These are phyloP conservation scores for Sussaba pulchella DNA, from an alignment of 2,888 invertebrate species.

Conservation along the genomic window DNA sequence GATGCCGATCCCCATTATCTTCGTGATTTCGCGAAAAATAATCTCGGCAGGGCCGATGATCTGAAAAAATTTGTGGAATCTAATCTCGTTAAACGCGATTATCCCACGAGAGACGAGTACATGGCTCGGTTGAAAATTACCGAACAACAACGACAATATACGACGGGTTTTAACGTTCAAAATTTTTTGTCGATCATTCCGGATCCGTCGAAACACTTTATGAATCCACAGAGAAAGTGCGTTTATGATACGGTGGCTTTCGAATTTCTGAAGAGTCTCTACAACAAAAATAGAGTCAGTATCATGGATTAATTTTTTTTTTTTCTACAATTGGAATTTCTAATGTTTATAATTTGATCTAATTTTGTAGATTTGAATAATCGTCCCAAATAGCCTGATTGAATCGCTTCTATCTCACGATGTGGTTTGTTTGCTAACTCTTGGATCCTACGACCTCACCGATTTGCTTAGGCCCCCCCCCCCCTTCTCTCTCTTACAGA, in stretches of 20 bases:
- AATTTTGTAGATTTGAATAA: no score
- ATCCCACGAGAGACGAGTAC: slow-evolving; percentile 75
- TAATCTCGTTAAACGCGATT: slow-evolving; percentile 71
- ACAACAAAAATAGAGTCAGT: slow-evolving; percentile 63
- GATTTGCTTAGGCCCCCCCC: no score
- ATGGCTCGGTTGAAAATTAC: slow-evolving; percentile 69
- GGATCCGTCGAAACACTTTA: slow-evolving; percentile 82
- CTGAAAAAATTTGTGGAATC: slow-evolving; percentile 73
- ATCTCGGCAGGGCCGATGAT: slow-evolving; percentile 63
- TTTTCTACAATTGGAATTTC: no score
- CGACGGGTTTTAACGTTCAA: slow-evolving; percentile 82
- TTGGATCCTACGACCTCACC: no score
- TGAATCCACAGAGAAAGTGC: slow-evolving; percentile 69
- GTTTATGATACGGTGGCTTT: slow-evolving; percentile 62
- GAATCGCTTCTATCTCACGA: no score
- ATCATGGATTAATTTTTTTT: not conserved
- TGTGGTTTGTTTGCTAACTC: no score
- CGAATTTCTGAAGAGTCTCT: slow-evolving; percentile 73
- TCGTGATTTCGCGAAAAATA: slow-evolving; percentile 62
- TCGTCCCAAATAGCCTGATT: no score
- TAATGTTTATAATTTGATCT: no score
- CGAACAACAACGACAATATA: slow-evolving; percentile 83
- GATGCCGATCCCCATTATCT: slow-evolving; percentile 79
- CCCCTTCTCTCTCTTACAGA: no score
- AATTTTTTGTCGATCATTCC: slow-evolving; percentile 84